Evolutionary conservation across 2,797 vertebrate species (phyloP).

Genomic region (Microctenopoma steveboyesi): DNA sequence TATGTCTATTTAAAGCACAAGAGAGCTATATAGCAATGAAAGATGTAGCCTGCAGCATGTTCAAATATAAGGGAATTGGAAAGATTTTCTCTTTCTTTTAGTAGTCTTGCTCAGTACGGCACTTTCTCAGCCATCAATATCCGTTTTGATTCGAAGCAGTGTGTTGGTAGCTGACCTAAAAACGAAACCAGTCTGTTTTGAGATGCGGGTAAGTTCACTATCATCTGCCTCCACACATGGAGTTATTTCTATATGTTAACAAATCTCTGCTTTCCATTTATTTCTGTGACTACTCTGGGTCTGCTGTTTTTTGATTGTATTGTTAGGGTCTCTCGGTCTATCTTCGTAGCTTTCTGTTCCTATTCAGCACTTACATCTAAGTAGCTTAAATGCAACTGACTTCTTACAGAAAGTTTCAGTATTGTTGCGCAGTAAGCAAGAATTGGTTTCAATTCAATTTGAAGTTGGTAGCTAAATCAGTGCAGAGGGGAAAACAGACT

Average conservation of each 20-base stretch:
- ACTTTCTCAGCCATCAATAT: constrained; percentile 48
- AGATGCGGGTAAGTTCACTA: constrained; percentile 54
- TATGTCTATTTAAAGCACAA: constrained; percentile 46
- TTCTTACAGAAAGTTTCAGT: constrained; percentile 52
- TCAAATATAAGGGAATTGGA: constrained; percentile 50
- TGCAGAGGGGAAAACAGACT: constrained; percentile 20
- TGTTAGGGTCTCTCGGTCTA: constrained; percentile 35
- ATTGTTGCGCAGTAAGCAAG: constrained; percentile 63
- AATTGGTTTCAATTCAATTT: constrained; percentile 54
- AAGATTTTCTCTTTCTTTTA: constrained; percentile 22
- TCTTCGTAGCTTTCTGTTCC: constrained; percentile 41
- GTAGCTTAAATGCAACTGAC: constrained; percentile 65
- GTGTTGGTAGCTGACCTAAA: constrained; percentile 57
- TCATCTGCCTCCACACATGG: constrained; percentile 61
- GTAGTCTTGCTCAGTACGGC: constrained; percentile 25
- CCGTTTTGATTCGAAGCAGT: constrained; percentile 49
- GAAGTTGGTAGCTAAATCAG: constrained; percentile 40
- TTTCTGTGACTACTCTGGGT: constrained; percentile 25
- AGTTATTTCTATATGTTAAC: constrained; percentile 46
- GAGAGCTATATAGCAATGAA: constrained; percentile 44
- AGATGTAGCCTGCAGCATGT: constrained; percentile 48
- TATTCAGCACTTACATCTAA: constrained; percentile 54
- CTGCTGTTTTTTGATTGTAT: constrained; percentile 52
- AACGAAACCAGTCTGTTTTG: constrained; percentile 39
- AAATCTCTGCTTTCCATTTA: constrained; percentile 45